Evolutionary conservation across 2,113 vertebrate genomes (phyloP).

Genomic region (Myrmecobius fasciatus): DNA sequence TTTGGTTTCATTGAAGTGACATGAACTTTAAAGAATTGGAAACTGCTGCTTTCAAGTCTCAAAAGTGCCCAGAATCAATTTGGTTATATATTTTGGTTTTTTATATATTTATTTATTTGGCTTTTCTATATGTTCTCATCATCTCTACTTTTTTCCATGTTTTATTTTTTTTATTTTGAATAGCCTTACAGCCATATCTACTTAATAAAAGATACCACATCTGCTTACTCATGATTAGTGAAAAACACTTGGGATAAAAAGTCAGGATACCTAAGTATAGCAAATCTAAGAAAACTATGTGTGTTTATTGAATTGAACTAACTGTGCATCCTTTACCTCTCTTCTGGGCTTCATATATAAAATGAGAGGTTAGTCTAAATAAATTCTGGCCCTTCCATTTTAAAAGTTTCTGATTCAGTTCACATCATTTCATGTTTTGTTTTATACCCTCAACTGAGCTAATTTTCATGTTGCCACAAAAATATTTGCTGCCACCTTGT

Average conservation of each 20-base stretch:
- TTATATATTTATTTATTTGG: too few species aligned
- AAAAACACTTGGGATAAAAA: background rate
- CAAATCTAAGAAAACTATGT: background rate
- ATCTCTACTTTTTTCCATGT: background rate
- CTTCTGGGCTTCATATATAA: background rate
- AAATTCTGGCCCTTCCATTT: background rate
- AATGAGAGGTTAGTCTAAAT: background rate
- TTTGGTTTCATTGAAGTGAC: background rate
- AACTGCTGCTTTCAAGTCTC: background rate
- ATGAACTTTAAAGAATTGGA: background rate
- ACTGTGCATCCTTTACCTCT: background rate
- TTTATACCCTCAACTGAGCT: background rate
- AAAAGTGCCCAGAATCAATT: background rate
- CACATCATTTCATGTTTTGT: background rate
- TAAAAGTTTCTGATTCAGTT: background rate
- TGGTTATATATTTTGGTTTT: too few species aligned
- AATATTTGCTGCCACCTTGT: background rate
- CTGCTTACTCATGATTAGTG: background rate
- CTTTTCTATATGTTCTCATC: background rate
- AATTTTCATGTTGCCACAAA: background rate
- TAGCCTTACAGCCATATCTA: background rate
- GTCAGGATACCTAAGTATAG: background rate
- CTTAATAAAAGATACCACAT: background rate
- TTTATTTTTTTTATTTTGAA: background rate
- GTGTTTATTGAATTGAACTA: background rate